These are phyloP conservation scores for Anarsia innoxiella DNA, from an alignment of 2,888 invertebrate species.

Conservation along the genomic window DNA sequence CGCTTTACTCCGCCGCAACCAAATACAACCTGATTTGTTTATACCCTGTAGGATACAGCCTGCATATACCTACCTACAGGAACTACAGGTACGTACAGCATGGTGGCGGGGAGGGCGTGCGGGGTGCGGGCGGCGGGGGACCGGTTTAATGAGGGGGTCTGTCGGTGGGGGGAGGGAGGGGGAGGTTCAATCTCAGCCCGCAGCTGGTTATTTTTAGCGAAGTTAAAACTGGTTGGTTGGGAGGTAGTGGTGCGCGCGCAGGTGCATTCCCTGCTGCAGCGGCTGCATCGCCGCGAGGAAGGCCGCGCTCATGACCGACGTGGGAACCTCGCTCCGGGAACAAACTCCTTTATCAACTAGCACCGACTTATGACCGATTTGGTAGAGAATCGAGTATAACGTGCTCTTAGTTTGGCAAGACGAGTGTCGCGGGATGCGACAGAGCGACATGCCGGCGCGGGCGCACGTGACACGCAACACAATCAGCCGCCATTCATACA, in stretches of 20 bases:
- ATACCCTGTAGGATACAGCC: no score
- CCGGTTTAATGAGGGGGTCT: constrained; percentile 8
- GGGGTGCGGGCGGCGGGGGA: neutral
- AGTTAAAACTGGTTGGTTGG: constrained; percentile 10
- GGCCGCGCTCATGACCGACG: no score
- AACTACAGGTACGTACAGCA: neutral
- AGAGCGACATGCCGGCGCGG: neutral
- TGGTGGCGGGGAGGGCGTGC: neutral
- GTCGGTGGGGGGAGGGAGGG: constrained; percentile 8
- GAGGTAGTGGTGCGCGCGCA: constrained; percentile 4
- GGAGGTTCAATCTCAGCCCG: constrained; percentile 16
- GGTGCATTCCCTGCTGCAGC: constrained; percentile 3
- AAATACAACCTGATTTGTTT: no score
- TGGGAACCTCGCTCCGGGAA: no score
- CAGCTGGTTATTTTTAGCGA: constrained; percentile 19
- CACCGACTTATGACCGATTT: no score
- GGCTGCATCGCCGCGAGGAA: neutral
- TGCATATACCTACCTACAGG: neutral
- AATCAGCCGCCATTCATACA: constrained; percentile 3
- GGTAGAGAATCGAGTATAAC: no score
- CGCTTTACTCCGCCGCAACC: no score
- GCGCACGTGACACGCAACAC: constrained; percentile 5
- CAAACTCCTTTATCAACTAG: no score
- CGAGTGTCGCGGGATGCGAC: neutral
- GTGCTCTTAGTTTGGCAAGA: neutral